Evolutionary conservation across 2,797 vertebrate genomes (phyloP).

Genomic region (Melopsittacus undulatus): DNA sequence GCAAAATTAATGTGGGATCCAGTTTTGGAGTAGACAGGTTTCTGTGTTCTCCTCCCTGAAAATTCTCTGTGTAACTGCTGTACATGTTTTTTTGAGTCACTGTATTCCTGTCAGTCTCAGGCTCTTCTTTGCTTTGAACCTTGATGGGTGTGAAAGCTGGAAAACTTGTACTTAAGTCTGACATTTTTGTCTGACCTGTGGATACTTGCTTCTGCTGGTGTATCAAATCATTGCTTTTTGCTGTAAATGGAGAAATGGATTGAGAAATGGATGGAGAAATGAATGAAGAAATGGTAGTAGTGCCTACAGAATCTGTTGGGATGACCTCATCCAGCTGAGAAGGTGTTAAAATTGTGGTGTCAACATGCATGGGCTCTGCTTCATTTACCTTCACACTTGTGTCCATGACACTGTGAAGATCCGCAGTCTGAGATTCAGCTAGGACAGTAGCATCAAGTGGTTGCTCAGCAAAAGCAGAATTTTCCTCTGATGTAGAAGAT

Average conservation of each 20-base stretch:
- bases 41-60: not conserved
- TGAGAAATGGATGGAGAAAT: not conserved
- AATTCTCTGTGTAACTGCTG: not conserved
- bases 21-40: not conserved
- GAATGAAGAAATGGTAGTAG: not conserved
- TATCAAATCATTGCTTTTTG: not conserved
- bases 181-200: not conserved
- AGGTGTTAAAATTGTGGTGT: not conserved
- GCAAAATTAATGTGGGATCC: not conserved
- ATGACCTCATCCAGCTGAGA: not conserved
- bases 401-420: not conserved
- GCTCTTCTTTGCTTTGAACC: not conserved
- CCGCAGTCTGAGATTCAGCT: not conserved
- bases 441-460: not conserved
- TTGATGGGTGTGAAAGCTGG: not conserved
- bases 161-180: not conserved
- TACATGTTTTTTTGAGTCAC: not conserved
- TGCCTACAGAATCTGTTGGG: not conserved
- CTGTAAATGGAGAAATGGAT: not conserved
- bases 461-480: constrained; percentile 21
- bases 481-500: not conserved
- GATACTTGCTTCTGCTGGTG: not conserved
- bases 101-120: not conserved
- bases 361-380: not conserved
- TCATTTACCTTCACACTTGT: not conserved